phyloP scores from a whole-genome alignment of 2,797 vertebrate species.

The Ptychadena robeensis region DNA sequence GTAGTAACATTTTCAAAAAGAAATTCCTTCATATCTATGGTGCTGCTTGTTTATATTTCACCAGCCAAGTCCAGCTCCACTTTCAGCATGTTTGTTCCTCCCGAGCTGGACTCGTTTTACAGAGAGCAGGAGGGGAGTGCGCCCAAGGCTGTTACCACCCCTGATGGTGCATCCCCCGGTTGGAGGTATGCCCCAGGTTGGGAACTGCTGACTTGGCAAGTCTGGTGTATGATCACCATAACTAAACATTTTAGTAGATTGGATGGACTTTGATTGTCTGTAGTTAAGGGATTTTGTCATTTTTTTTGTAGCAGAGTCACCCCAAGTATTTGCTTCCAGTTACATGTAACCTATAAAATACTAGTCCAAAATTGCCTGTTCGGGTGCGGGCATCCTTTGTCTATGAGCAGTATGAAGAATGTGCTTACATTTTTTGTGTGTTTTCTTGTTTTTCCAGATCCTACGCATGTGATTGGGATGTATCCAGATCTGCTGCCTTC shows the following conservation, averaged over 20 bases:
- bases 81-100: too few relatives aligned
- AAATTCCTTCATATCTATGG: too few relatives aligned
- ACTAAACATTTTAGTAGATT: not conserved
- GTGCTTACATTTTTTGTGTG: not conserved
- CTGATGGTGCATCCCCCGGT: too few relatives aligned
- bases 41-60: too few relatives aligned
- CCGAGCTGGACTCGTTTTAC: too few relatives aligned
- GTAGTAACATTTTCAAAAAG: too few relatives aligned
- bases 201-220: too few relatives aligned
- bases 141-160: too few relatives aligned
- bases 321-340: not conserved
- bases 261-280: not conserved
- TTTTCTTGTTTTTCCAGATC: conserved; percentile 77
- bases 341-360: not conserved
- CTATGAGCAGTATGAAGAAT: not conserved
- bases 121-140: too few relatives aligned
- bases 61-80: too few relatives aligned
- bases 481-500: conserved; percentile 95
- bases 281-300: not conserved
- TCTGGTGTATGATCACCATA: too few relatives aligned
- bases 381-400: not conserved
- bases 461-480: conserved; percentile 96
- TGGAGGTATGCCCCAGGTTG: too few relatives aligned
- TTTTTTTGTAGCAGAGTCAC: not conserved
- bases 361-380: not conserved